phyloP scores from a whole-genome alignment of 1,140 invertebrate species.

The Plodia interpunctella region DNA sequence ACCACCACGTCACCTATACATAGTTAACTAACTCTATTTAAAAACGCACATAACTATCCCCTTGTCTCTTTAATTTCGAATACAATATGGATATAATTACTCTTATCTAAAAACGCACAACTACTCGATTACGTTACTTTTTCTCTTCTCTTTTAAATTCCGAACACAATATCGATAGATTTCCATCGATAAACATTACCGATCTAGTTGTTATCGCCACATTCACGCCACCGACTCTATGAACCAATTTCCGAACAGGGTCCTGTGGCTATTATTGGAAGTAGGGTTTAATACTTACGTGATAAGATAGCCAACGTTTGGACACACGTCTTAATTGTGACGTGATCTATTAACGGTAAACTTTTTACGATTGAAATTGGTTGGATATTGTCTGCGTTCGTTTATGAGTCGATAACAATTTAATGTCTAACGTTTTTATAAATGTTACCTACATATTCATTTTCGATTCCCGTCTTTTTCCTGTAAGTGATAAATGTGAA shows the following conservation, averaged over 20 bases:
- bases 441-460: no score
- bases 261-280: conserved; percentile 39
- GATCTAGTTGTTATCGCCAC: conserved; percentile 35
- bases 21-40: no score
- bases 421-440: neutral
- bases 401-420: neutral
- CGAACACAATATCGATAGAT: conserved; percentile 8
- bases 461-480: no score
- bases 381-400: neutral
- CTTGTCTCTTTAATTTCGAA: no score
- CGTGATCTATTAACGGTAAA: conserved; percentile 5
- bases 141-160: neutral
- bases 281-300: conserved; percentile 38
- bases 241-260: conserved; percentile 41
- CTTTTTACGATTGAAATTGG: conserved; percentile 1
- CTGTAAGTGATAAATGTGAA: no score
- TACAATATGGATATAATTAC: no score
- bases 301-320: conserved; percentile 44
- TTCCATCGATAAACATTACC: conserved; percentile 37
- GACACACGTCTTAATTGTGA: neutral
- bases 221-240: conserved; percentile 31
- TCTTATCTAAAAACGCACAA: no score
- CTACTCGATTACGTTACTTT: no score
- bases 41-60: no score
- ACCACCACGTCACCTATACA: no score